Percentiles rank a stretch among this genome's conserved stretches.
phyloP scores from a whole-genome alignment of 2,797 vertebrate genomes.

The Phoebastria nigripes region DNA sequence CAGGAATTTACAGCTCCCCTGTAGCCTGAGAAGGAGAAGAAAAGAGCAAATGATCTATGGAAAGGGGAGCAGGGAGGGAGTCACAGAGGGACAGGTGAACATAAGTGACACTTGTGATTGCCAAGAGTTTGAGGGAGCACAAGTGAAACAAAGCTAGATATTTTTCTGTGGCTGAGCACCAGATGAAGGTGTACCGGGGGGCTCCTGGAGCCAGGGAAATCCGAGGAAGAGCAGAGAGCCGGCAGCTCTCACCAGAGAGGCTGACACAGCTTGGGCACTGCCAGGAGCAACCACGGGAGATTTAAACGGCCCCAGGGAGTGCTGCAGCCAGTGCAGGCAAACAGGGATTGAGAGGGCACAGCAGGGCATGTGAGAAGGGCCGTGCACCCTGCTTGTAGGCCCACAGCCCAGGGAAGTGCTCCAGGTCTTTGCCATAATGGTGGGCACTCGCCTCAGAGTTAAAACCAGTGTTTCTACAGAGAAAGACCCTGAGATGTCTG shows the following conservation, averaged over 20 bases:
- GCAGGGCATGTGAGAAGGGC: background rate
- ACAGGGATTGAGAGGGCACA: background rate
- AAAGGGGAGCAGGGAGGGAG: background rate
- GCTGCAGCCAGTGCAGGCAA: background rate
- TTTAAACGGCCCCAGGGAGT: background rate
- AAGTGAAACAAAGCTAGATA: background rate
- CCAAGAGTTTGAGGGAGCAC: background rate
- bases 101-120: background rate
- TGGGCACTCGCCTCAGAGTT: background rate
- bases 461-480: background rate
- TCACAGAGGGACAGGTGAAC: background rate
- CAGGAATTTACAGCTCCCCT: background rate
- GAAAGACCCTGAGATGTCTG: background rate
- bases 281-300: background rate
- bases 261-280: accelerated
- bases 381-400: background rate
- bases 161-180: background rate
- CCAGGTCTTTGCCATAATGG: background rate
- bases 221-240: background rate
- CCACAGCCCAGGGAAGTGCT: background rate
- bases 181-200: background rate
- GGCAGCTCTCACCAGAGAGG: background rate
- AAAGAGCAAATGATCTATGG: background rate
- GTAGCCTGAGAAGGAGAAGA: background rate
- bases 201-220: background rate